Evolutionary conservation across 2,888 invertebrate genomes (phyloP).

Genomic region (Morpho helenor): DNA sequence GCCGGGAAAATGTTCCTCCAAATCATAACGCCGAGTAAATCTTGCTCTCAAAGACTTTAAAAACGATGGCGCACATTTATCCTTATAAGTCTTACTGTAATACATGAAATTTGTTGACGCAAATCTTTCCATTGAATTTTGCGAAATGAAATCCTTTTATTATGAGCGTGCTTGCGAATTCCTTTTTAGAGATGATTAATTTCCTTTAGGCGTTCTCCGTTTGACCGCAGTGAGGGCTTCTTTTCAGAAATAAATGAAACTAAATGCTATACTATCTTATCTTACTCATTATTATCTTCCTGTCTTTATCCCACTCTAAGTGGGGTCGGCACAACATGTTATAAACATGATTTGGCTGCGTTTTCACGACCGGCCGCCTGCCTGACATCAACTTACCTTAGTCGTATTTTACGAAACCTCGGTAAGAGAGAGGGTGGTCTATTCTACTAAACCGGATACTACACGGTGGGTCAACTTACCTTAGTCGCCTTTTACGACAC

Average conservation of each 20-base stretch:
- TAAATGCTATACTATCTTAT: background rate
- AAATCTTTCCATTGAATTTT: conserved; percentile 28
- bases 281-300: too few relatives aligned
- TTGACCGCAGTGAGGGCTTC: background rate
- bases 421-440: too few relatives aligned
- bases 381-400: too few relatives aligned
- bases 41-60: conserved; percentile 64
- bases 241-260: background rate
- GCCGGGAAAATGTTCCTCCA: conserved; percentile 73
- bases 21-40: conserved; percentile 70
- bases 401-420: too few relatives aligned
- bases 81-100: conserved; percentile 46
- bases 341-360: too few relatives aligned
- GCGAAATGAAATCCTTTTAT: conserved; percentile 27
- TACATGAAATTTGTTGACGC: conserved; percentile 45
- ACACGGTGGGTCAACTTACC: too few relatives aligned
- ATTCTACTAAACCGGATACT: too few relatives aligned
- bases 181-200: conserved; percentile 22
- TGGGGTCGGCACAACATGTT: too few relatives aligned
- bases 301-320: too few relatives aligned
- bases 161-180: conserved; percentile 17
- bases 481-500: too few relatives aligned
- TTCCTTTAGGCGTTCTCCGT: conserved; percentile 15
- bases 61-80: conserved; percentile 65
- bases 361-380: too few relatives aligned